phyloP scores from a whole-genome alignment of 2,888 invertebrate genomes.

The Melanophora roralis region DNA sequence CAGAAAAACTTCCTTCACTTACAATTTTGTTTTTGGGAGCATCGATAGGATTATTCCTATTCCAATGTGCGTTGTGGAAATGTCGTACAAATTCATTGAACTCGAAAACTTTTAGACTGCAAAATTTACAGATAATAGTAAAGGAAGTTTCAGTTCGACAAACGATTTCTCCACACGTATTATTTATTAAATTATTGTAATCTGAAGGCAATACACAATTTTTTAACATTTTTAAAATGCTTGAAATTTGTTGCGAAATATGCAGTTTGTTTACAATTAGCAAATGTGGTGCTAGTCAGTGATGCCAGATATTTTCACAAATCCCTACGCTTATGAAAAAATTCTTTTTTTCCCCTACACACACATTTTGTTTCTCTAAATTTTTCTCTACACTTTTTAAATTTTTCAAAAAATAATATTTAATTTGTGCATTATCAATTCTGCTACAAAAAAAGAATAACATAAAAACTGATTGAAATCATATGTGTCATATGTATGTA shows the following conservation, averaged over 20 bases:
- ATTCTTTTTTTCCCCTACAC: too few relatives aligned
- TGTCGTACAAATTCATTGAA: constrained; percentile 49
- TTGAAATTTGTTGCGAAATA: not conserved
- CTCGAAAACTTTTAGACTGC: constrained; percentile 51
- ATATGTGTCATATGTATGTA: too few relatives aligned
- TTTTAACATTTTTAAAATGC: constrained; percentile 38
- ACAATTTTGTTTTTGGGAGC: not conserved
- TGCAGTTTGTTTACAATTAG: not conserved
- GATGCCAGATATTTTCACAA: not conserved
- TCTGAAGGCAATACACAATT: constrained; percentile 28
- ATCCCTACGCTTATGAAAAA: not conserved
- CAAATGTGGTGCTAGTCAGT: not conserved
- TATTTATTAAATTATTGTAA: not conserved
- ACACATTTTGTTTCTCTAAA: too few relatives aligned
- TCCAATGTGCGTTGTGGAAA: constrained; percentile 41
- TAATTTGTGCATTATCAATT: too few relatives aligned
- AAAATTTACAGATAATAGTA: constrained; percentile 39
- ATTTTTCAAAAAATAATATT: too few relatives aligned
- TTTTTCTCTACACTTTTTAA: too few relatives aligned
- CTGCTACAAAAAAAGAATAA: too few relatives aligned
- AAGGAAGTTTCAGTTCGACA: constrained; percentile 37
- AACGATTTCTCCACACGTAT: constrained; percentile 49
- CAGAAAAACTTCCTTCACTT: not conserved
- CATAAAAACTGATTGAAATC: too few relatives aligned
- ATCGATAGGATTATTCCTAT: not conserved